These are phyloP conservation scores for Trididemnum nubilum DNA, from an alignment of 23 tunicate genomes.

Conservation along the genomic window DNA sequence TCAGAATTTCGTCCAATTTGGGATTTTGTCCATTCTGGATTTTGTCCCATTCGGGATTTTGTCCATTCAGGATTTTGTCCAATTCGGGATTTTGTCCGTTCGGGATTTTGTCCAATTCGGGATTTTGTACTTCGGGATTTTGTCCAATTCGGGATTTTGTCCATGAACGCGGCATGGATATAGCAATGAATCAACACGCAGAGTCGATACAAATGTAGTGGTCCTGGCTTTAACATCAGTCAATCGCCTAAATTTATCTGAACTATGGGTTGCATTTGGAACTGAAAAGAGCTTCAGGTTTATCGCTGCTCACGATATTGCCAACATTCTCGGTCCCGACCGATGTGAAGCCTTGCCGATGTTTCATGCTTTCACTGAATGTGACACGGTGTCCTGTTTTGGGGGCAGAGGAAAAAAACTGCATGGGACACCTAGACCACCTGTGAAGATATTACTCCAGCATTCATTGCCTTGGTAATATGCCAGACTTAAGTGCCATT, in stretches of 20 bases:
- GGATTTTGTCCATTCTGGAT: no score
- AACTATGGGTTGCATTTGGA: no score
- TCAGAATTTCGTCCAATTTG: no score
- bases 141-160: no score
- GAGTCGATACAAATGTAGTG: constrained; percentile 12
- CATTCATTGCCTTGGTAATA: not conserved
- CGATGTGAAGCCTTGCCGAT: not conserved
- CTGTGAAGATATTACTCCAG: constrained; percentile 14
- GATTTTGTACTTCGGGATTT: no score
- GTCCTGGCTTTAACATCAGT: not conserved
- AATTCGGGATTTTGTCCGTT: no score
- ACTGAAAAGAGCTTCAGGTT: constrained; percentile 21
- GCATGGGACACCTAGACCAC: constrained; percentile 13
- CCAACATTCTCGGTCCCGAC: not conserved
- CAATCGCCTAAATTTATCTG: not conserved
- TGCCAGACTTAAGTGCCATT: not conserved
- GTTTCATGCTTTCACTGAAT: constrained; percentile 22
- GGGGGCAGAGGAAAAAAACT: constrained; percentile 14
- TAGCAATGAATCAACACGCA: not conserved
- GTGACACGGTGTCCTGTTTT: constrained; percentile 16
- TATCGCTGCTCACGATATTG: not conserved
- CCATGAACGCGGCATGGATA: not conserved
- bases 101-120: no score
- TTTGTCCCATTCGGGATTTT: no score
- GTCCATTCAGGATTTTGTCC: no score